A percentile compares a stretch with the other conserved stretches of the same genome.
Conservation (phyloP, 2,797 vertebrate species). For the Eulemur coronatus region DNA sequence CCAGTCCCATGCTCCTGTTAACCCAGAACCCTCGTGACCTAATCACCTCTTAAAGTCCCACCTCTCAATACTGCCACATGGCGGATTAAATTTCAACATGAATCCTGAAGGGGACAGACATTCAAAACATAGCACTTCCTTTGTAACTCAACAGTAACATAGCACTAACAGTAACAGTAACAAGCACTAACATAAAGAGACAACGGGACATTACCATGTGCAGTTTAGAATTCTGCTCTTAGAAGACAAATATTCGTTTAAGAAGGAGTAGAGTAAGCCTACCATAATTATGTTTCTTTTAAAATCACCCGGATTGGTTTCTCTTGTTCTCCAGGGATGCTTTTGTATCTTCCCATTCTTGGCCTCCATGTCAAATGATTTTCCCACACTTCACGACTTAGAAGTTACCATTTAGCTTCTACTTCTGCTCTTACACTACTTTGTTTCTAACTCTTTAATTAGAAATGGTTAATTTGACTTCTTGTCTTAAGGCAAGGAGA, state of each 20-base stretch:
- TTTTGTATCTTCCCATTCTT: conserved; percentile 50
- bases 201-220: neutral
- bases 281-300: neutral
- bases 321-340: neutral
- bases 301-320: neutral
- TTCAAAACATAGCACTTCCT: neutral
- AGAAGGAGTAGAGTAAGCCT: neutral
- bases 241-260: neutral
- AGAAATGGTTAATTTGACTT: conserved; percentile 80
- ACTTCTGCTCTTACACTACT: conserved; percentile 56
- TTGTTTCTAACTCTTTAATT: conserved; percentile 78
- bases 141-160: neutral
- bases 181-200: neutral
- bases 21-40: neutral
- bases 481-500: conserved; percentile 80
- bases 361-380: neutral
- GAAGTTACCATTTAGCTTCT: conserved; percentile 20
- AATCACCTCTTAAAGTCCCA: neutral
- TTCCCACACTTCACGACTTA: conserved; percentile 29
- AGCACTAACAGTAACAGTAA: neutral
- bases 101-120: neutral
- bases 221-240: neutral
- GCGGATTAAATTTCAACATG: neutral
- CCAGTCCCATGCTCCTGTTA: neutral
- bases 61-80: neutral